phyloP scores from a whole-genome alignment of 2,888 invertebrate species.

The Desoria tigrina region DNA sequence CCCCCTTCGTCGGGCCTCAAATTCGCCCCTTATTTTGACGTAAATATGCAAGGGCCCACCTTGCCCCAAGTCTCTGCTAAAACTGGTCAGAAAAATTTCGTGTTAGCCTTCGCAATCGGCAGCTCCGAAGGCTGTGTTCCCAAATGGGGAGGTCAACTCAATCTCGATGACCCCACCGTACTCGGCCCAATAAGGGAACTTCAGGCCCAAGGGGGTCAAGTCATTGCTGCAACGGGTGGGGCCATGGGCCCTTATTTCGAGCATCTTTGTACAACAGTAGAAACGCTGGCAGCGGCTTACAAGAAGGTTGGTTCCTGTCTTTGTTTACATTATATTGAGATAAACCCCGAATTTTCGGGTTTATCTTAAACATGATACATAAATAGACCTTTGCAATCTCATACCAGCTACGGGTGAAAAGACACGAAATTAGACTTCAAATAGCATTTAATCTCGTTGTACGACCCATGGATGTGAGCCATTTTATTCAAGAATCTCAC shows the following conservation, averaged over 20 bases:
- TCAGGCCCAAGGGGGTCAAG: conserved; percentile 39
- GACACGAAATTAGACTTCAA: too few relatives aligned
- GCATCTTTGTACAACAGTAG: conserved; percentile 37
- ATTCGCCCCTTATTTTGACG: background rate
- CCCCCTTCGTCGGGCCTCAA: background rate
- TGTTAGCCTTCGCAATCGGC: conserved; percentile 48
- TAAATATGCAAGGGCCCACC: conserved; percentile 36
- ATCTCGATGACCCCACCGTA: conserved; percentile 35
- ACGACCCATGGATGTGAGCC: too few relatives aligned
- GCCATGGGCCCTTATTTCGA: conserved; percentile 51
- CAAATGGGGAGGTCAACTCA: conserved; percentile 45
- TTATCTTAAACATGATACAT: too few relatives aligned
- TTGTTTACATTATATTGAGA: too few relatives aligned
- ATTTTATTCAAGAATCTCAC: too few relatives aligned
- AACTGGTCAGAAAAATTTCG: conserved; percentile 48
- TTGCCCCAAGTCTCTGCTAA: conserved; percentile 34
- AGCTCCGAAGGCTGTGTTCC: conserved; percentile 44
- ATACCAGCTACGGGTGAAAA: too few relatives aligned
- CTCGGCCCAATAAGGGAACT: conserved; percentile 38
- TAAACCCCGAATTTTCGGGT: too few relatives aligned
- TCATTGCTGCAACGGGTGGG: conserved; percentile 49
- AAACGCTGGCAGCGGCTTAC: conserved; percentile 41
- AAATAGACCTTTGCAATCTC: too few relatives aligned
- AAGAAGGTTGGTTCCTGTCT: too few relatives aligned
- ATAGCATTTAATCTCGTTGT: too few relatives aligned